A percentile compares a stretch with the other conserved stretches of the same genome.
Evolutionary conservation across 1,140 invertebrate genomes (phyloP).

Genomic region (Physella acuta): DNA sequence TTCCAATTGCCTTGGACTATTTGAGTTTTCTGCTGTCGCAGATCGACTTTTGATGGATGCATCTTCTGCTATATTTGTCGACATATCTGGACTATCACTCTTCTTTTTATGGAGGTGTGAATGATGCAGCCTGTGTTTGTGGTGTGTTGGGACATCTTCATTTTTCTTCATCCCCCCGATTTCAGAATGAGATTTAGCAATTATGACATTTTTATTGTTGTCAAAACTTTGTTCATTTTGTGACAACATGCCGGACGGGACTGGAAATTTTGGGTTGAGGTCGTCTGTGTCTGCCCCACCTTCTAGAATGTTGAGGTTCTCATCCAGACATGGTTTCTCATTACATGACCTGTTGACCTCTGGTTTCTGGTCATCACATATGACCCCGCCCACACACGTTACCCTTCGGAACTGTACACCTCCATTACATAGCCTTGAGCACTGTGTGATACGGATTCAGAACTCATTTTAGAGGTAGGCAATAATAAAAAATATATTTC

Average conservation of each 20-base stretch:
- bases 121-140: neutral
- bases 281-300: neutral
- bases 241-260: too few species aligned
- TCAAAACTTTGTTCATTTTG: too few species aligned
- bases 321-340: constrained; percentile 14
- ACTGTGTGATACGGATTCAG: constrained; percentile 49
- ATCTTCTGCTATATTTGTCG: neutral
- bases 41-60: too few species aligned
- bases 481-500: neutral
- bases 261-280: neutral
- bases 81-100: neutral
- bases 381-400: constrained; percentile 32
- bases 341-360: constrained; percentile 34
- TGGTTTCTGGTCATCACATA: constrained; percentile 41
- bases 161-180: neutral
- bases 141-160: constrained; percentile 22
- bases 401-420: constrained; percentile 51
- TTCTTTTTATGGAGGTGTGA: neutral
- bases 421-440: constrained; percentile 47
- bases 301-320: constrained; percentile 5
- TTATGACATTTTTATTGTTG: neutral
- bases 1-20: too few species aligned
- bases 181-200: neutral
- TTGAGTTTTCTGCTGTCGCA: too few species aligned
- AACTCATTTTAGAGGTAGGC: too few species aligned